Conservation (phyloP, 2,113 vertebrate genomes). For the Arothron firmamentum region DNA sequence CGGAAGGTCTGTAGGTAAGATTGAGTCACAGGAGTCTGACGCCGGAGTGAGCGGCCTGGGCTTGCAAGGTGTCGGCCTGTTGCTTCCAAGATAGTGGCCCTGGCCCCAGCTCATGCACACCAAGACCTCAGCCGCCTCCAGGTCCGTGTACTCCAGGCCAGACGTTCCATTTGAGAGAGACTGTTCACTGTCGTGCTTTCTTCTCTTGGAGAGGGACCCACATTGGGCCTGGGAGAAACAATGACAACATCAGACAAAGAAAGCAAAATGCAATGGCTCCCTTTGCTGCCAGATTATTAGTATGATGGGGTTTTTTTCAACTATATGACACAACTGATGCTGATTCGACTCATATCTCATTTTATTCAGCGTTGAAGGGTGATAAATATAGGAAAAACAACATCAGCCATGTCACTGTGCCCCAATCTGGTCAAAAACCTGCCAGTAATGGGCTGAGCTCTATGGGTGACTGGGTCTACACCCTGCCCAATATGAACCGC, state of each 20-base stretch:
- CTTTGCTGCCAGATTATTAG: neutral
- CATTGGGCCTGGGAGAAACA: constrained; percentile 68
- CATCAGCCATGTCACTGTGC: constrained; percentile 22
- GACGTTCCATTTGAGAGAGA: constrained; percentile 71
- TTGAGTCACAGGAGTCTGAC: constrained; percentile 89
- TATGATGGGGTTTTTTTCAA: neutral
- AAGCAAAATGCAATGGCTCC: neutral
- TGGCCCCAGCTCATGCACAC: constrained; percentile 98
- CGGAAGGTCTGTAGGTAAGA: constrained; percentile 64
- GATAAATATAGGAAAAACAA: neutral
- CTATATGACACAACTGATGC: neutral
- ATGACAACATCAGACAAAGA: constrained; percentile 8
- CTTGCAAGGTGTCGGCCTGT: constrained; percentile 69
- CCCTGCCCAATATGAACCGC: constrained; percentile 55
- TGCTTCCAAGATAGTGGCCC: constrained; percentile 61
- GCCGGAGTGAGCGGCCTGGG: constrained; percentile 90
- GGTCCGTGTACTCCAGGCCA: constrained; percentile 87
- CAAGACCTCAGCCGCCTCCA: constrained; percentile 91
- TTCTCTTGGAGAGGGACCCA: constrained; percentile 79
- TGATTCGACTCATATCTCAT: constrained; percentile 1
- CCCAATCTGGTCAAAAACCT: constrained; percentile 9
- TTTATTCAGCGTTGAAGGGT: neutral
- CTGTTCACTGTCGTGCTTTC: constrained; percentile 83
- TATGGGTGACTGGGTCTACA: constrained; percentile 49
- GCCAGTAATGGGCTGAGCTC: constrained; percentile 17